phyloP scores from a whole-genome alignment of 35 echinoderm and acorn worm genomes.

The Chiridota heheva region DNA sequence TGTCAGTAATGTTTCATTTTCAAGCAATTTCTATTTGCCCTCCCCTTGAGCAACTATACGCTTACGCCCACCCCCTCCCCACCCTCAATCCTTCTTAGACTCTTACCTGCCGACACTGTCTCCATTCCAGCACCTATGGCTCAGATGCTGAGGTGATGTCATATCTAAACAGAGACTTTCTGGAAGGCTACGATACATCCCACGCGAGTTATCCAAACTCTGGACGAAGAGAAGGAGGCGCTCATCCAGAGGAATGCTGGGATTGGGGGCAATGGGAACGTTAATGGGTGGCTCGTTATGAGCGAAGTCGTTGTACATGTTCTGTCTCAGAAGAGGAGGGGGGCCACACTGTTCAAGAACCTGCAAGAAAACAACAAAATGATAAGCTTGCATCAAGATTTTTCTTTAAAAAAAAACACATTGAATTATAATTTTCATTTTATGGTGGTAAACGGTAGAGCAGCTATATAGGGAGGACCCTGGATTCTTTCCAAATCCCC shows the following conservation, averaged over 20 bases:
- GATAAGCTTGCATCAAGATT: not conserved
- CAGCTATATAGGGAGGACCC: too few species aligned
- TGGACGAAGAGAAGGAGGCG: slow-evolving; percentile 75
- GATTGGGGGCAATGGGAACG: slow-evolving; percentile 79
- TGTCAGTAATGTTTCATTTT: too few species aligned
- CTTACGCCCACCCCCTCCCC: not conserved
- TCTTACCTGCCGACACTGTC: slow-evolving; percentile 56
- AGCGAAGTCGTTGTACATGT: slow-evolving; percentile 66
- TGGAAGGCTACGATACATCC: slow-evolving; percentile 65
- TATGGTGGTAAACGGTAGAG: too few species aligned
- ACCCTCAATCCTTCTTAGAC: not conserved
- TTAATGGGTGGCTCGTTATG: slow-evolving; percentile 59
- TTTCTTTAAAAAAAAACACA: too few species aligned
- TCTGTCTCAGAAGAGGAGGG: slow-evolving; percentile 45
- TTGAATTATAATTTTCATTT: too few species aligned
- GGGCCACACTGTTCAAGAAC: slow-evolving; percentile 55
- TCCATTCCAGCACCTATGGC: slow-evolving; percentile 74
- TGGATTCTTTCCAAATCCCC: too few species aligned
- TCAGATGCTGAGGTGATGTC: slow-evolving; percentile 21
- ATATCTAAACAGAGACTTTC: slow-evolving; percentile 47
- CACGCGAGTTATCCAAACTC: slow-evolving; percentile 69
- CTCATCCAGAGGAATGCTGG: slow-evolving; percentile 70
- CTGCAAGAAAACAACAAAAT: slow-evolving; percentile 32
- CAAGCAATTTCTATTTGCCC: not conserved
- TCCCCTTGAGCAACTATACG: not conserved